A percentile compares a stretch with the other conserved stretches of the same genome.
Conservation (phyloP, 2,113 vertebrate species). For the Pterocles burchelli region DNA sequence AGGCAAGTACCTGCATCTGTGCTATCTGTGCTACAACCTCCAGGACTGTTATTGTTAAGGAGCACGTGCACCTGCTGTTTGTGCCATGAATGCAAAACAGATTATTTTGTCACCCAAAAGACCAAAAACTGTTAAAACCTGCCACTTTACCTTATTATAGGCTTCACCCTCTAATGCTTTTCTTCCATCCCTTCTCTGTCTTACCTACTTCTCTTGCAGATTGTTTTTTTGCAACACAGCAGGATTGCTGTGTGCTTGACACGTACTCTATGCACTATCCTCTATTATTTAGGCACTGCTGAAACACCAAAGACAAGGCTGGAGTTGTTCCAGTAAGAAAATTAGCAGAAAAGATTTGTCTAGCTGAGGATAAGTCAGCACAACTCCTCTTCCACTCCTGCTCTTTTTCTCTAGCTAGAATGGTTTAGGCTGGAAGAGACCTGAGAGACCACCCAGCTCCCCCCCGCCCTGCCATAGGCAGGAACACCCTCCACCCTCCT, state of each 20-base stretch:
- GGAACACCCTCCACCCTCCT: not conserved
- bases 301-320: not conserved
- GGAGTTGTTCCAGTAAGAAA: not conserved
- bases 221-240: not conserved
- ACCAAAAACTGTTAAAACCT: not conserved
- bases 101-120: not conserved
- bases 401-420: not conserved
- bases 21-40: not conserved
- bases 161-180: not conserved
- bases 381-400: accelerated
- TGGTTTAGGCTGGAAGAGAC: no score
- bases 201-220: not conserved
- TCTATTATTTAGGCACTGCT: not conserved
- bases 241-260: not conserved
- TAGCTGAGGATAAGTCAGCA: accelerated
- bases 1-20: not conserved
- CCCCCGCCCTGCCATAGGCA: no score
- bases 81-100: not conserved
- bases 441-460: no score
- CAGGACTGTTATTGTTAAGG: accelerated
- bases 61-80: not conserved
- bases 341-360: not conserved
- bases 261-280: accelerated
- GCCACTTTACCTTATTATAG: not conserved
- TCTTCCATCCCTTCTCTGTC: not conserved